Conservation (phyloP, 2,113 vertebrate species). For the Arothron firmamentum region DNA sequence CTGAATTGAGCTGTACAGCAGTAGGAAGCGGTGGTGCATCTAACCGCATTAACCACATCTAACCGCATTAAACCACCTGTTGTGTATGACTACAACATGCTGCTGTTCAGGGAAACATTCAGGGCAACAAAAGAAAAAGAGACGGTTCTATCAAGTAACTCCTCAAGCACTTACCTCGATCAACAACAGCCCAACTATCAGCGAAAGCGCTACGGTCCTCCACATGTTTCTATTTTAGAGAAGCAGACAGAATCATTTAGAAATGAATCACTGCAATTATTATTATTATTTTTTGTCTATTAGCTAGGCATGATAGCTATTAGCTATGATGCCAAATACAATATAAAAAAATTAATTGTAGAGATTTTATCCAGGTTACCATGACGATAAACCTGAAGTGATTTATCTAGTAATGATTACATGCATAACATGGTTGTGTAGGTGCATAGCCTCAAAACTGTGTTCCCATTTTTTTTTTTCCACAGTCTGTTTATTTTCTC, state of each 20-base stretch:
- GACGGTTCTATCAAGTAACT: background rate
- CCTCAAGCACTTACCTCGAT: constrained; percentile 47
- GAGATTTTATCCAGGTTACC: too few relatives aligned
- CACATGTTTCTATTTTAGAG: constrained; percentile 61
- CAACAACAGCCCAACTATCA: constrained; percentile 50
- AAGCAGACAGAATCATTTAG: constrained; percentile 13
- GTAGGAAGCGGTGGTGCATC: too few relatives aligned
- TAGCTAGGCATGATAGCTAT: too few relatives aligned
- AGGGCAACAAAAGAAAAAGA: background rate
- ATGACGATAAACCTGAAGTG: too few relatives aligned
- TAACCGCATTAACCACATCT: too few relatives aligned
- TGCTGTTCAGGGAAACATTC: background rate
- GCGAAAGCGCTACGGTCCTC: constrained; percentile 39
- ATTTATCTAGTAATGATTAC: too few relatives aligned
- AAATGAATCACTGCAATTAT: too few relatives aligned
- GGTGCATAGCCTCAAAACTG: background rate
- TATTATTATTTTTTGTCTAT: too few relatives aligned
- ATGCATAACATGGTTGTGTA: background rate
- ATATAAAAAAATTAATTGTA: too few relatives aligned
- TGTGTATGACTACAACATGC: background rate
- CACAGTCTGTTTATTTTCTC: constrained; percentile 31
- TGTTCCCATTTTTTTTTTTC: constrained; percentile 18
- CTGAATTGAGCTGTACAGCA: too few relatives aligned
- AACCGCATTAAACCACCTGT: too few relatives aligned
- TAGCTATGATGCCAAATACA: too few relatives aligned